A percentile compares a stretch with the other conserved stretches of the same genome.
These are phyloP conservation scores for Drosophila pandora DNA, from an alignment of 1,140 invertebrate species.

Conservation along the genomic window DNA sequence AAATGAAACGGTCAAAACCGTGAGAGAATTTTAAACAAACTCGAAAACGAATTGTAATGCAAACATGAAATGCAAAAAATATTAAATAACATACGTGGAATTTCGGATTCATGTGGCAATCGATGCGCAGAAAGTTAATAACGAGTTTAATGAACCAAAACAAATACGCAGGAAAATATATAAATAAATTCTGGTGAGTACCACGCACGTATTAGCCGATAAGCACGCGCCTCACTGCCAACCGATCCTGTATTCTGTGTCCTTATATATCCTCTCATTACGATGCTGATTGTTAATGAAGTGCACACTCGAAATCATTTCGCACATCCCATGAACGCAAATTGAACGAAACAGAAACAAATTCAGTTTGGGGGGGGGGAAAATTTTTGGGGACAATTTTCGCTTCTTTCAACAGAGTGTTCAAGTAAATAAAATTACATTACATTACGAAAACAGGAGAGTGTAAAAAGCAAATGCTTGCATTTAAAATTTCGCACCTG, in stretches of 20 bases:
- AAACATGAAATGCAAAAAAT: constrained; percentile 24
- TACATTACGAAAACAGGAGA: constrained; percentile 48
- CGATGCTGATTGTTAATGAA: constrained; percentile 53
- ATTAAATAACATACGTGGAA: constrained; percentile 24
- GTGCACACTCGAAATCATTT: constrained; percentile 33
- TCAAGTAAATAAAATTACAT: constrained; percentile 66
- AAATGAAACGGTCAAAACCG: constrained; percentile 32
- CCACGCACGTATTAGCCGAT: constrained; percentile 43
- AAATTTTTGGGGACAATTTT: constrained; percentile 17
- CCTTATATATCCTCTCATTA: constrained; percentile 10
- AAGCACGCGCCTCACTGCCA: constrained; percentile 27
- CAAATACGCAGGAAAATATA: constrained; percentile 13
- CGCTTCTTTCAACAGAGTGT: constrained; percentile 32
- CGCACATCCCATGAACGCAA: constrained; percentile 35
- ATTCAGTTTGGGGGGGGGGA: constrained; percentile 21
- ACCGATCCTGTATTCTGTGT: constrained; percentile 10
- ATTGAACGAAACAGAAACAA: constrained; percentile 29
- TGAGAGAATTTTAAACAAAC: constrained; percentile 21
- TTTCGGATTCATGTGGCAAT: not conserved
- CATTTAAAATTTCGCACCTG: constrained; percentile 71
- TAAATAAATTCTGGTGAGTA: constrained; percentile 7
- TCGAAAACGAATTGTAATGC: constrained; percentile 19
- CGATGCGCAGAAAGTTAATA: constrained; percentile 28
- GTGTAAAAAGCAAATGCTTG: constrained; percentile 52
- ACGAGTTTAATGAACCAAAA: constrained; percentile 28